Conservation (phyloP, 2,113 vertebrate genomes). For the Chaenocephalus aceratus region DNA sequence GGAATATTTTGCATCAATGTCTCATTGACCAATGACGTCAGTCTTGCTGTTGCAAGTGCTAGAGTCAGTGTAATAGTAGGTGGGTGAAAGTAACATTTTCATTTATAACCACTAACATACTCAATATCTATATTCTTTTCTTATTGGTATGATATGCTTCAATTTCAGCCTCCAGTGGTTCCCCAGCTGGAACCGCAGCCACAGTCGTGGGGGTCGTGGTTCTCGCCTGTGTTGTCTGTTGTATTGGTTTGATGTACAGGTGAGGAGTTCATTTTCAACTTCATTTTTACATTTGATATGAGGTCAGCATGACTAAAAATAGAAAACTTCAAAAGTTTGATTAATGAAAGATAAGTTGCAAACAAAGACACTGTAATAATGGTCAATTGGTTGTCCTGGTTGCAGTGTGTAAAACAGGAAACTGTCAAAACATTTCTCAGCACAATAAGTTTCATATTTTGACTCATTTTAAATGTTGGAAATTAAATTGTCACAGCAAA, state of each 20-base stretch:
- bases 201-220: slow-evolving; percentile 84
- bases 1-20: slow-evolving; percentile 95
- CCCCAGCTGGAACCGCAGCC: slow-evolving; percentile 76
- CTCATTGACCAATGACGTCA: slow-evolving; percentile 90
- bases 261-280: slow-evolving; percentile 62
- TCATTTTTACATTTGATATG: background rate
- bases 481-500: too few relatives aligned
- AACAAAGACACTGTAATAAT: background rate
- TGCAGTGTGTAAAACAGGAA: too few relatives aligned
- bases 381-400: too few relatives aligned
- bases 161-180: slow-evolving; percentile 74
- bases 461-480: background rate
- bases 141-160: slow-evolving; percentile 24
- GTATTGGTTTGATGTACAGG: slow-evolving; percentile 87
- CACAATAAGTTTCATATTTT: background rate
- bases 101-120: background rate
- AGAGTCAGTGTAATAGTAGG: slow-evolving; percentile 87
- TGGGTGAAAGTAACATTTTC: slow-evolving; percentile 31
- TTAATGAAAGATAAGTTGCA: background rate
- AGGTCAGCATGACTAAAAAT: background rate
- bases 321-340: background rate
- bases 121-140: background rate
- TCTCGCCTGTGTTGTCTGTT: slow-evolving; percentile 81
- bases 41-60: slow-evolving; percentile 90
- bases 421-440: background rate